phyloP scores from a whole-genome alignment of 2,113 vertebrate genomes.

The Serilophus lunatus region DNA sequence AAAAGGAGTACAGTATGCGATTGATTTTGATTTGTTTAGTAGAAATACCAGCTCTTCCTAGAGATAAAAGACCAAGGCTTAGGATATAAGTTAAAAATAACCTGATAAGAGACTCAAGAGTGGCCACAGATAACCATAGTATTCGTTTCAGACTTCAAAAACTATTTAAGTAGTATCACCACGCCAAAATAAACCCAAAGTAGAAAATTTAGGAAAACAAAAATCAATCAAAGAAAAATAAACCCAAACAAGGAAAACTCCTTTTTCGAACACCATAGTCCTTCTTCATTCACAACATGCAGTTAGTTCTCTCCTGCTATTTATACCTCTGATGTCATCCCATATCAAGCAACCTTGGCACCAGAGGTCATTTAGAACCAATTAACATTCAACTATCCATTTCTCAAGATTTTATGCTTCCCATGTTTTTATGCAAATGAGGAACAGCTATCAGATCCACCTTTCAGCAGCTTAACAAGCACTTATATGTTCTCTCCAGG shows the following conservation, averaged over 20 bases:
- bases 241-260: background rate
- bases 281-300: background rate
- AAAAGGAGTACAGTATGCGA: background rate
- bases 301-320: background rate
- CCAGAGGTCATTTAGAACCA: background rate
- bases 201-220: background rate
- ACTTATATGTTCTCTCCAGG: background rate
- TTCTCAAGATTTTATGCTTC: background rate
- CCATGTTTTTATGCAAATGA: background rate
- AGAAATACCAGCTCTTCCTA: background rate
- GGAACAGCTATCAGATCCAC: background rate
- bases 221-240: background rate
- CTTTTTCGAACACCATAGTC: background rate
- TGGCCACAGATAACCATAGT: background rate
- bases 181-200: background rate
- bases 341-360: background rate
- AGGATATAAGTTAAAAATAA: background rate
- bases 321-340: background rate
- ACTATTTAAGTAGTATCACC: background rate
- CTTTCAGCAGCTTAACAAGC: background rate
- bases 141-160: background rate
- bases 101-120: background rate
- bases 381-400: rapidly evolving
- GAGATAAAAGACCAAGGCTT: background rate
- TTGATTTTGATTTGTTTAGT: background rate